Percentiles rank a stretch among this genome's conserved stretches.
These are phyloP conservation scores for Streptopelia turtur DNA, from an alignment of 2,797 vertebrate species.

Conservation along the genomic window DNA sequence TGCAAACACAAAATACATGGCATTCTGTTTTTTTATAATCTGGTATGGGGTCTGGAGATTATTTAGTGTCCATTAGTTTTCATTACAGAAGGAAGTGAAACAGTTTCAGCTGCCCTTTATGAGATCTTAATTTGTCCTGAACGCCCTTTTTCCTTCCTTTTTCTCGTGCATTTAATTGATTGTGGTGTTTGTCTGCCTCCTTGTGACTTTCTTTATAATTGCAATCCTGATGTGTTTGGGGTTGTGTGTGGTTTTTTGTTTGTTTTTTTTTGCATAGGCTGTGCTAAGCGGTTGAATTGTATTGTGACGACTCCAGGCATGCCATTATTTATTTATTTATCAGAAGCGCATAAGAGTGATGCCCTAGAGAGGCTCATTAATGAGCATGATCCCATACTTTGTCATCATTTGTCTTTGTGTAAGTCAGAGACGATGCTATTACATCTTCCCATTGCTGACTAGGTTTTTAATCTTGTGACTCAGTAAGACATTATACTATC, in stretches of 20 bases:
- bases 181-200: conserved; percentile 66
- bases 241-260: background rate
- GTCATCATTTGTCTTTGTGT: background rate
- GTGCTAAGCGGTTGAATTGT: background rate
- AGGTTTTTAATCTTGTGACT: background rate
- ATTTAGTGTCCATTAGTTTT: background rate
- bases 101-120: background rate
- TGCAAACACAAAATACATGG: background rate
- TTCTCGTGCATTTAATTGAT: background rate
- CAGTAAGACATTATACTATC: background rate
- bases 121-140: background rate
- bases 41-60: background rate
- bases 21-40: background rate
- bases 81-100: background rate
- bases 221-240: background rate
- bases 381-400: background rate
- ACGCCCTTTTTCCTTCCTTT: background rate
- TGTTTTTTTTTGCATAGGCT: background rate
- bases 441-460: background rate
- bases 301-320: background rate
- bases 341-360: background rate
- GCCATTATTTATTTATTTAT: background rate
- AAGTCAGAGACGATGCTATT: background rate
- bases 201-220: conserved; percentile 42
- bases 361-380: background rate